Evolutionary conservation across 2,888 invertebrate genomes (phyloP).

Genomic region (Agonopterix arenella): DNA sequence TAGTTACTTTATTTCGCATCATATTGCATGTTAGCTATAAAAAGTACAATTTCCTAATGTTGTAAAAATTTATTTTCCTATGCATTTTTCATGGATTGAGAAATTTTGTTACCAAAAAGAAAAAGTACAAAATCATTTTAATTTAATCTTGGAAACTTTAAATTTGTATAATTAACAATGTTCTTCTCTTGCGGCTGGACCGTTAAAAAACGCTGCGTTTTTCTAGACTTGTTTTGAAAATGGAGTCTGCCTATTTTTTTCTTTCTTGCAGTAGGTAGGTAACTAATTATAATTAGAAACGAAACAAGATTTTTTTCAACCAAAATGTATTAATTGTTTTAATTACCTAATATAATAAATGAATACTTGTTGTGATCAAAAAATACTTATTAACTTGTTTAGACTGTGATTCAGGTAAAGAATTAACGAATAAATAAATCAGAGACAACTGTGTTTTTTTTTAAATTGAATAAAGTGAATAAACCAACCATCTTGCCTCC

Average conservation of each 20-base stretch:
- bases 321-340: slow-evolving; percentile 4
- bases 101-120: not conserved
- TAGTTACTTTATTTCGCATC: too few species aligned
- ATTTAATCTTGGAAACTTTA: not conserved
- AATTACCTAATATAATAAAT: not conserved
- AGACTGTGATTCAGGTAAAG: slow-evolving; percentile 35
- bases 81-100: not conserved
- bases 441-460: too few species aligned
- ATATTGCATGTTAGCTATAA: too few species aligned
- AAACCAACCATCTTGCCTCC: too few species aligned
- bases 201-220: slow-evolving; percentile 32
- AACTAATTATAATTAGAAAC: slow-evolving; percentile 1
- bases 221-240: slow-evolving; percentile 18
- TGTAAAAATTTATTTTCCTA: not conserved
- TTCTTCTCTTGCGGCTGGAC: slow-evolving; percentile 22
- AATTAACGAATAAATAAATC: too few species aligned
- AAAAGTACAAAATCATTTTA: not conserved
- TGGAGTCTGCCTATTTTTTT: slow-evolving; percentile 37
- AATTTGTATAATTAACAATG: not conserved
- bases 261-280: slow-evolving; percentile 20
- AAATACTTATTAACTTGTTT: slow-evolving; percentile 12
- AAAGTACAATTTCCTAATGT: not conserved
- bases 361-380: slow-evolving; percentile 5
- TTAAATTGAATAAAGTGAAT: too few species aligned
- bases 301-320: too few species aligned